phyloP scores from a whole-genome alignment of 2,113 vertebrate species.

The Gasterosteus nipponicus region DNA sequence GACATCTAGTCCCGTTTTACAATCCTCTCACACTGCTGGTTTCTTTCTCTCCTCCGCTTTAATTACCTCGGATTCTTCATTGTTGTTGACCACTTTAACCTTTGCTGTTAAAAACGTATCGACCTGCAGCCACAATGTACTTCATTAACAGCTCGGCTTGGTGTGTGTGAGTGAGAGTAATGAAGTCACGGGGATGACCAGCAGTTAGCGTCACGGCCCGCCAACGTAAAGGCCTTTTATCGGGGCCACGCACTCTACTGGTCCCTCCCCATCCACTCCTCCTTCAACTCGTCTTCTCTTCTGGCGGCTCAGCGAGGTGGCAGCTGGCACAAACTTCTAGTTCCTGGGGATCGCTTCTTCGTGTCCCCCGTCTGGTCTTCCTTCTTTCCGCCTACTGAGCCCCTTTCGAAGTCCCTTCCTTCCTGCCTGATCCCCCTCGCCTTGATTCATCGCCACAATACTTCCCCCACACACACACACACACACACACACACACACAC shows the following conservation, averaged over 20 bases:
- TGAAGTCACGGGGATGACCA: slow-evolving; percentile 42
- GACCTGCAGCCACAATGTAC: slow-evolving; percentile 58
- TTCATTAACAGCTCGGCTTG: slow-evolving; percentile 55
- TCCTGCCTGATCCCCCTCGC: slow-evolving; percentile 66
- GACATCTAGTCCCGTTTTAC: slow-evolving; percentile 3
- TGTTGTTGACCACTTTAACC: slow-evolving; percentile 41
- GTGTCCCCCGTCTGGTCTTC: slow-evolving; percentile 61
- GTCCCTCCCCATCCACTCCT: slow-evolving; percentile 20
- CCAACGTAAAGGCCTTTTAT: slow-evolving; percentile 53
- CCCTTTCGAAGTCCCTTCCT: slow-evolving; percentile 74
- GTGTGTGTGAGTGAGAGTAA: slow-evolving; percentile 39
- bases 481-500: slow-evolving; percentile 67
- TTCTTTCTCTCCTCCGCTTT: slow-evolving; percentile 62
- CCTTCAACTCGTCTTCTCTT: slow-evolving; percentile 42
- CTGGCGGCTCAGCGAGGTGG: slow-evolving; percentile 65
- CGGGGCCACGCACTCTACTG: slow-evolving; percentile 46
- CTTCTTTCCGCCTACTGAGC: slow-evolving; percentile 68
- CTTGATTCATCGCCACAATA: slow-evolving; percentile 65
- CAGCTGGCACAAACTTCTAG: slow-evolving; percentile 66
- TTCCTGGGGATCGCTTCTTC: slow-evolving; percentile 70
- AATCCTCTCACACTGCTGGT: neutral
- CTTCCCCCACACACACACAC: slow-evolving; percentile 67
- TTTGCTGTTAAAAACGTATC: slow-evolving; percentile 64
- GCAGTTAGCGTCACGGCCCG: slow-evolving; percentile 56
- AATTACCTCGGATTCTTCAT: slow-evolving; percentile 17